These are phyloP conservation scores for Bombus pyrosoma DNA, from an alignment of 1,140 invertebrate species.

Conservation along the genomic window DNA sequence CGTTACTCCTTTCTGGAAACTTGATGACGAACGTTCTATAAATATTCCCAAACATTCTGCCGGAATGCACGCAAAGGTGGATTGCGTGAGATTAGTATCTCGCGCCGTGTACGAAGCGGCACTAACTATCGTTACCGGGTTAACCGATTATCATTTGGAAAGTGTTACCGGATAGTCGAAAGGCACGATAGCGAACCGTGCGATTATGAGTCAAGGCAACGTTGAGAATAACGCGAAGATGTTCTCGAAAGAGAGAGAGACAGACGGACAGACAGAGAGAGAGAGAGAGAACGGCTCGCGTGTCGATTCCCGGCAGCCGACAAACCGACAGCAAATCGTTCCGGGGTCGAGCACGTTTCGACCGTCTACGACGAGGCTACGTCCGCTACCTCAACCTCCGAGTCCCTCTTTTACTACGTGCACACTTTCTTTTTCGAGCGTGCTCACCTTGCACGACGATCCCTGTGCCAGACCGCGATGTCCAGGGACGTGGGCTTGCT, in stretches of 20 bases:
- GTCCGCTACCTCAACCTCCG: too few relatives aligned
- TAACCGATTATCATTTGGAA: conserved; percentile 15
- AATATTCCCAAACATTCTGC: neutral
- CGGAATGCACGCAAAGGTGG: neutral
- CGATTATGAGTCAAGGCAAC: too few relatives aligned
- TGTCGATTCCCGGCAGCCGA: conserved; percentile 10
- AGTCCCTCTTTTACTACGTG: neutral
- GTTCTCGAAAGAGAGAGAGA: neutral
- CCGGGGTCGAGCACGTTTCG: conserved; percentile 15
- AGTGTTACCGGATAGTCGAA: neutral
- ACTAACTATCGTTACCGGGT: conserved; percentile 5
- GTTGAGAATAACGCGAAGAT: too few relatives aligned
- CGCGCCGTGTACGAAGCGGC: conserved; percentile 22
- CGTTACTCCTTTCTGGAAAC: neutral
- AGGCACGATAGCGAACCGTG: neutral
- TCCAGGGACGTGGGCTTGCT: conserved; percentile 77
- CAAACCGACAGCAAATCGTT: neutral
- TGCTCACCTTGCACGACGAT: conserved; percentile 81
- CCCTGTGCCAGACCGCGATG: conserved; percentile 82
- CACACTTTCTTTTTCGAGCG: conserved; percentile 14
- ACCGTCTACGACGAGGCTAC: neutral
- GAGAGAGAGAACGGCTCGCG: neutral
- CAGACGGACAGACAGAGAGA: accelerated
- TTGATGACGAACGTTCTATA: too few relatives aligned
- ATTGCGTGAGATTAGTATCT: conserved; percentile 30